Conservation (phyloP, 2,888 invertebrate genomes). For the Clanis bilineata region DNA sequence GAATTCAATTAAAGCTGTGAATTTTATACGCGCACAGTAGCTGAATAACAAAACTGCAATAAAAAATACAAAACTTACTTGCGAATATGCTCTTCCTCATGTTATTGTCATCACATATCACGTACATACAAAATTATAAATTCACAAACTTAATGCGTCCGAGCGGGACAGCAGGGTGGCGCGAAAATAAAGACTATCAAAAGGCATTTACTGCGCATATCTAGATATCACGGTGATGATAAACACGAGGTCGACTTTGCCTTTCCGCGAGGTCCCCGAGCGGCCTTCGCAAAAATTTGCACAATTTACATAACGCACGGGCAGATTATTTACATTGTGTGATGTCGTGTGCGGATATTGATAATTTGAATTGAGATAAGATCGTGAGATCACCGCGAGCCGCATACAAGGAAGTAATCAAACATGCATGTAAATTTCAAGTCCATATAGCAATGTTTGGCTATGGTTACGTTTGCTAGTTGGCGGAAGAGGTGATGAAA, state of each 20-base stretch:
- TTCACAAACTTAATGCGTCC: conserved; percentile 35
- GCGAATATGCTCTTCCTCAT: conserved; percentile 35
- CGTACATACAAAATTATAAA: conserved; percentile 10
- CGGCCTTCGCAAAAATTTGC: conserved; percentile 76
- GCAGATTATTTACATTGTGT: conserved; percentile 43
- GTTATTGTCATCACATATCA: conserved; percentile 1
- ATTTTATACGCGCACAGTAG: neutral
- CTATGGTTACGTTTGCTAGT: neutral
- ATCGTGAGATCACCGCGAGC: conserved; percentile 50
- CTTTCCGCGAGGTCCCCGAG: conserved; percentile 67
- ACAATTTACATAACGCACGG: conserved; percentile 67
- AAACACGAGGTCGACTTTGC: conserved; percentile 70
- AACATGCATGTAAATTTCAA: conserved; percentile 20
- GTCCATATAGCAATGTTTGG: conserved; percentile 12
- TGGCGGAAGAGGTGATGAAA: conserved; percentile 2
- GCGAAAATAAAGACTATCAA: conserved; percentile 59
- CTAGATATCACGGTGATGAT: conserved; percentile 71
- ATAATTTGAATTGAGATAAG: conserved; percentile 51
- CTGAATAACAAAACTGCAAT: neutral
- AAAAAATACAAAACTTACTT: conserved; percentile 27
- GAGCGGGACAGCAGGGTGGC: conserved; percentile 44
- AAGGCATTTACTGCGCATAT: conserved; percentile 64
- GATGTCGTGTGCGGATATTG: conserved; percentile 46
- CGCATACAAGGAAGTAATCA: conserved; percentile 53
- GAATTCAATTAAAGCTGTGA: neutral